Evolutionary conservation across 2,888 invertebrate genomes (phyloP), one percentile per base, ranked within the genome.

Genomic region (Lordiphosa fenestrarum): DNA sequence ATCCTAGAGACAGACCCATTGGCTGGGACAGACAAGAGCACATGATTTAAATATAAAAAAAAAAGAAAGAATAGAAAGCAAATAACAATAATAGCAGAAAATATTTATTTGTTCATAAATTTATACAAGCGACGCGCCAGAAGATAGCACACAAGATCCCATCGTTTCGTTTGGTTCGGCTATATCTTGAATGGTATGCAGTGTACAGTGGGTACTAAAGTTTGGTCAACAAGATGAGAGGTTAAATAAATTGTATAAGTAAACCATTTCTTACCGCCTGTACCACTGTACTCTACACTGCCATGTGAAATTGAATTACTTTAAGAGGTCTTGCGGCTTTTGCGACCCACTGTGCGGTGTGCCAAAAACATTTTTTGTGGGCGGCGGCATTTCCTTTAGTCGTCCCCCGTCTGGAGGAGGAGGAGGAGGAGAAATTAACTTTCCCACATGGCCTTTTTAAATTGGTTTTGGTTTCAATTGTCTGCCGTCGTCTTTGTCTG

Each of bases 41-140:
- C 85, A 85, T 81, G 78, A 85, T 73, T 84, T 64, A 78, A 82
- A 82, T 66, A 73, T 15, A 15, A 73, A 40, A 67, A 50, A 49
- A 40, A 40, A 58, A 71, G 62, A 65, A 65, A 68, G 54, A 57
- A 53, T 61, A 70, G 78, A 57, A 62, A 73, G 56, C 65, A 64
- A 66, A 66, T 44, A 44, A 59, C 40, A 54, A 56, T 40, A 50
- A 51, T 55, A 63, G 50, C 53, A 54, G 13, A 49, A 33, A 41
- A 63, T 58, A 73, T 64, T 56, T 75, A 64, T 69, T 56, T 68
- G 65, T 57, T 63, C 72, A 75, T 72, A 74, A 74, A 78, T 75
- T 66, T 65, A 44, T 58, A 64, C 56, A 60, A 57, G 50, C 61
- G 51, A 48, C 49, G 30, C 49, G 15, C 2, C 5, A 15, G 25